phyloP scores from a whole-genome alignment of 2,888 invertebrate species.

The Polyommatus icarus region DNA sequence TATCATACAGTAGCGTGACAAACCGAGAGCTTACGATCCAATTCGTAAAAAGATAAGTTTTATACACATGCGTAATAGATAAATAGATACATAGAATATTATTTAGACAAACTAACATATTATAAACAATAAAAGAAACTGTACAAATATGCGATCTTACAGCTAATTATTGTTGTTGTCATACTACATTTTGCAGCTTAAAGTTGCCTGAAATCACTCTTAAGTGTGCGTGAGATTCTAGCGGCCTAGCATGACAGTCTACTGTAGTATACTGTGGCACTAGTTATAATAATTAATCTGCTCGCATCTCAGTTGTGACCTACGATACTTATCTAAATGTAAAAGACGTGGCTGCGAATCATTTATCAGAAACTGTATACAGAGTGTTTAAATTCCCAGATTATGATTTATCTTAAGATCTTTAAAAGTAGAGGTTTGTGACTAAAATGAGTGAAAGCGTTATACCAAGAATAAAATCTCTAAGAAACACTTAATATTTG shows the following conservation, averaged over 20 bases:
- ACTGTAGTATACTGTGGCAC: background rate
- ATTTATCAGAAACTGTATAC: conserved; percentile 35
- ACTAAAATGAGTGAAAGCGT: background rate
- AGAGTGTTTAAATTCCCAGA: background rate
- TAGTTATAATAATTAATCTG: conserved; percentile 37
- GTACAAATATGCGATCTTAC: too few species aligned
- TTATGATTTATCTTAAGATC: conserved; percentile 6
- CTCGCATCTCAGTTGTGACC: conserved; percentile 39
- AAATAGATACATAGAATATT: too few species aligned
- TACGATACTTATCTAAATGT: conserved; percentile 43
- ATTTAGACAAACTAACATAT: too few species aligned
- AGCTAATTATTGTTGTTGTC: too few species aligned
- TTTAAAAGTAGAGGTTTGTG: background rate
- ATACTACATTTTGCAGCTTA: too few species aligned
- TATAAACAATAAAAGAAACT: too few species aligned
- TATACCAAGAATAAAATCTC: background rate
- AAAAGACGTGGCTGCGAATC: conserved; percentile 41
- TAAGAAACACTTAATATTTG: too few species aligned
- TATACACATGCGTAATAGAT: too few species aligned
- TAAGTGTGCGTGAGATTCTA: background rate
- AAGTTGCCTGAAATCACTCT: background rate
- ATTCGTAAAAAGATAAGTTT: too few species aligned
- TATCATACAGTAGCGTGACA: background rate
- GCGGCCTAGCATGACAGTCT: background rate
- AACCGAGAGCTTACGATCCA: too few species aligned